Evolutionary conservation across 2,113 vertebrate genomes (phyloP), one percentile per base, ranked within the genome.

Genomic region (Centrocercus urophasianus): DNA sequence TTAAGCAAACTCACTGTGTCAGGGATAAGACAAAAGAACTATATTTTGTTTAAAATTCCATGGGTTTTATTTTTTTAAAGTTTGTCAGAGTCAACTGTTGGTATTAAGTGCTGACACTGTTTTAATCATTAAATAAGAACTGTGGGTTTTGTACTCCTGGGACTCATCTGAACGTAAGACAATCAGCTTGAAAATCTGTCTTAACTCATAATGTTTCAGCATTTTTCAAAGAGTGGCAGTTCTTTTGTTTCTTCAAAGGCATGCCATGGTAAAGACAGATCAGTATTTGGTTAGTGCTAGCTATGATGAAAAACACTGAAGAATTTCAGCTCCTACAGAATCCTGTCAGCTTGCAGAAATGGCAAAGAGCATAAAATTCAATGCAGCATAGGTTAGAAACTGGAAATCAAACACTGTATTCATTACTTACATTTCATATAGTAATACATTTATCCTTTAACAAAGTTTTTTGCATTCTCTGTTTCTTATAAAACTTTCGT

Each of bases 201-300:
- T 50, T 43, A 54, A 48, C 24, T 86, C 36, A 50, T 13, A 8
- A 17, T 76, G 67, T 69, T 77, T 88, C 32, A 50, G 28, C 36
- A 25, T 28, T 89, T 52, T 88, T 96, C 17, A 89, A 56, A 83
- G 18, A 74, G 45, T 6, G 28, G 28, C 40, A 10, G 74, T 72
- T 92, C 77, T 83, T 83, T 72, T 65, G 34, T 78, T 80, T 52
- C 38, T 75, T 91, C 57, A 77, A 84, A 74, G n/a, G 56, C 4
- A 10, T 88, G 28, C 45, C 40, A 14, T 24, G 19, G 27, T 22
- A 93, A 91, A 90, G 40, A 34, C 28, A 74, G 67, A n/a, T 86
- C 40, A 84, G 71, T 88, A 95, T 93, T 95, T 92, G 71, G 52
- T 80, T 91, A 77, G 77, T 83, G 28, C 13, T 79, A 88, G 89